Percentiles rank a stretch among this genome's conserved stretches.
These are phyloP conservation scores for Maniola hyperantus DNA, from an alignment of 2,888 invertebrate genomes.

Conservation along the genomic window DNA sequence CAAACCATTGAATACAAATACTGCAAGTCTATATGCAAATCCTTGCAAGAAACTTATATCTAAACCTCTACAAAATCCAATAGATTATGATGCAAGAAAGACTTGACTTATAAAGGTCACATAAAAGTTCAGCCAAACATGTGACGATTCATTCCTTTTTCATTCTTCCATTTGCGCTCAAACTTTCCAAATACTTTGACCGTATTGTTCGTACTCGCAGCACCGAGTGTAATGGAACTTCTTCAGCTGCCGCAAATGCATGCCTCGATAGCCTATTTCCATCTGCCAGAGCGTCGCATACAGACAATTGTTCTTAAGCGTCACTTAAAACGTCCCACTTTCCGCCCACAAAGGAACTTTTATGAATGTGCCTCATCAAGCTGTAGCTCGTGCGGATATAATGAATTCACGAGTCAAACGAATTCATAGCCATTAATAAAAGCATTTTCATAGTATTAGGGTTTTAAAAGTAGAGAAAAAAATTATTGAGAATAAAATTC, in stretches of 20 bases:
- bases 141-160: slow-evolving; percentile 13
- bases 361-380: slow-evolving; percentile 40
- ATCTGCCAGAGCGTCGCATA: slow-evolving; percentile 56
- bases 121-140: neutral
- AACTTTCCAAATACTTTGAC: slow-evolving; percentile 31
- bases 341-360: slow-evolving; percentile 66
- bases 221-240: slow-evolving; percentile 36
- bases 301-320: slow-evolving; percentile 63
- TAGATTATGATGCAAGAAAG: neutral
- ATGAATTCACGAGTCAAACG: slow-evolving; percentile 23
- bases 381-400: slow-evolving; percentile 27
- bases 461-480: neutral
- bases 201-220: slow-evolving; percentile 26
- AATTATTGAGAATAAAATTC: neutral
- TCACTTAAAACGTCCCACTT: slow-evolving; percentile 69
- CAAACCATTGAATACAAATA: too few species aligned
- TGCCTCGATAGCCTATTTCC: slow-evolving; percentile 58
- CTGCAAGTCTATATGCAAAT: too few species aligned
- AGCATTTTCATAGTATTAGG: neutral
- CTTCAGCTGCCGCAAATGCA: slow-evolving; percentile 40
- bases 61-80: too few species aligned
- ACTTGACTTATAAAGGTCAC: slow-evolving; percentile 1
- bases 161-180: slow-evolving; percentile 28
- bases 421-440: slow-evolving; percentile 5
- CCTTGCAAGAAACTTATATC: too few species aligned